Percentiles rank a stretch among this genome's conserved stretches.
These are phyloP conservation scores for Microcaecilia unicolor DNA, from an alignment of 2,797 vertebrate species.

Conservation along the genomic window DNA sequence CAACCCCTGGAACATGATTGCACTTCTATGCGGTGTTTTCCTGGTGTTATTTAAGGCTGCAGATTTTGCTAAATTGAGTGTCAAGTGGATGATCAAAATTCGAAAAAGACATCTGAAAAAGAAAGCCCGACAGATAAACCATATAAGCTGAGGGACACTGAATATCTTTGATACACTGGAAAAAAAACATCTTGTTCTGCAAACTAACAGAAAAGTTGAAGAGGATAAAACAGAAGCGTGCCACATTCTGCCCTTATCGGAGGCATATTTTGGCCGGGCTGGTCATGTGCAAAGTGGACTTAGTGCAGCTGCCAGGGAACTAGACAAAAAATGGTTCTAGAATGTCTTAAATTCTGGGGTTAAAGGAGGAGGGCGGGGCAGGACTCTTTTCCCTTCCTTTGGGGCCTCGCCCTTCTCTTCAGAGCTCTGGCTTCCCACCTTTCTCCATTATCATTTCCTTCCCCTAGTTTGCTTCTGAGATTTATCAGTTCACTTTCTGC, in stretches of 20 bases:
- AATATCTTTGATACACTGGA: not conserved
- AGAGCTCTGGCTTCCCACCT: no score
- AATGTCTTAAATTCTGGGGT: no score
- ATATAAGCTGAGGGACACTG: conserved; percentile 55
- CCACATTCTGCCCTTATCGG: conserved; percentile 6
- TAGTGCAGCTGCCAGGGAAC: no score
- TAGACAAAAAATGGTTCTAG: no score
- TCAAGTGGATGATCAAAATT: conserved; percentile 92
- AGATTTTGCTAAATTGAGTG: conserved; percentile 84
- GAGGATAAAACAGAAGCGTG: not conserved
- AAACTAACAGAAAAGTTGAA: not conserved
- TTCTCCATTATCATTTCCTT: no score
- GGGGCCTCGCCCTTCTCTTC: no score
- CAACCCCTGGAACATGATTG: conserved; percentile 87
- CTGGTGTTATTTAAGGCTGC: conserved; percentile 94
- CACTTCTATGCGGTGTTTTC: conserved; percentile 90
- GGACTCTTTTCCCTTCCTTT: no score
- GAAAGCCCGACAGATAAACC: conserved; percentile 65
- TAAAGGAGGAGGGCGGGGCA: no score
- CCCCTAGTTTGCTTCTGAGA: no score
- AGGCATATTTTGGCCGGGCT: not conserved
- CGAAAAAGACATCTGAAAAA: conserved; percentile 74
- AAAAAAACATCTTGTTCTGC: not conserved
- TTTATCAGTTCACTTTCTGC: no score
- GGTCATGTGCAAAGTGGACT: not conserved